Conservation (phyloP, 2,797 vertebrate genomes). For the Gymnocypris eckloni region DNA sequence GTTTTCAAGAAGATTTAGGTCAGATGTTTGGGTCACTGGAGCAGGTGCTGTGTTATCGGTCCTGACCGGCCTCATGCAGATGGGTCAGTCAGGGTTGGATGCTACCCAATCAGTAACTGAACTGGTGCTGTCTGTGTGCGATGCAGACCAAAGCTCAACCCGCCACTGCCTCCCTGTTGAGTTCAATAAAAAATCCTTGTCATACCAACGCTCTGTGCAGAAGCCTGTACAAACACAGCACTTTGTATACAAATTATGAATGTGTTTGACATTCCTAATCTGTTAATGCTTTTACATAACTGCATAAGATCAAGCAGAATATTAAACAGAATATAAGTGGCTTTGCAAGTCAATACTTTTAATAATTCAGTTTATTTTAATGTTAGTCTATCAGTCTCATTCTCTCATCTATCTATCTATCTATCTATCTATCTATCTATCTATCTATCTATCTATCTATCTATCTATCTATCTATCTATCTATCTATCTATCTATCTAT, state of each 20-base stretch:
- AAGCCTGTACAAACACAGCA: slow-evolving; percentile 54
- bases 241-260: background rate
- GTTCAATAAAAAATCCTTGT: slow-evolving; percentile 59
- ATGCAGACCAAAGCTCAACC: slow-evolving; percentile 62
- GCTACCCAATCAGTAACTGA: slow-evolving; percentile 59
- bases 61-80: slow-evolving; percentile 58
- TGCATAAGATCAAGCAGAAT: background rate
- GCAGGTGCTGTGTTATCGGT: slow-evolving; percentile 73
- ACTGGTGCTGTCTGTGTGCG: slow-evolving; percentile 60
- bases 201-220: slow-evolving; percentile 56
- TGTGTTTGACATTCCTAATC: background rate
- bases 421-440: too few relatives aligned
- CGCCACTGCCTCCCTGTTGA: slow-evolving; percentile 36
- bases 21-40: slow-evolving; percentile 42
- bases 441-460: too few relatives aligned
- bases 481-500: too few relatives aligned
- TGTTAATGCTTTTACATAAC: background rate
- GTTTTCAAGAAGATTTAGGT: slow-evolving; percentile 40
- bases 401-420: too few relatives aligned
- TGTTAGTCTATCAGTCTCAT: too few relatives aligned
- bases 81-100: background rate
- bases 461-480: too few relatives aligned
- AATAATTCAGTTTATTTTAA: too few relatives aligned
- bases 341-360: background rate
- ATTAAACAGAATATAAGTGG: background rate